Base-by-base conservation (phyloP, 2,797 vertebrate species). In the Florisuga fusca region DNA sequence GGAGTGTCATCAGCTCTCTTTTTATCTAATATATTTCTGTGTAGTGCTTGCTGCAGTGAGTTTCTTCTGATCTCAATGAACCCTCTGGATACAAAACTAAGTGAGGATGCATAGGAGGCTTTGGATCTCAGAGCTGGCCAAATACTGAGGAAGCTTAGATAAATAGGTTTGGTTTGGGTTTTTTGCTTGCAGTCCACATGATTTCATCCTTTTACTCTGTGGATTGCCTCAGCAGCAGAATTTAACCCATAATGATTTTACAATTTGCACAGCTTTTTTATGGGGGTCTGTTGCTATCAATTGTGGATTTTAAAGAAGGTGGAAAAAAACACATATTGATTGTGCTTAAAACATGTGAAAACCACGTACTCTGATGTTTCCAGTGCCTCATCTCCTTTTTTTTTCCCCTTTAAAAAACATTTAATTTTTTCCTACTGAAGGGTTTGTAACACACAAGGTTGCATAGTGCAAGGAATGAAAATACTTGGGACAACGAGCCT, bases 401-500 rank as follows among this genome's bases (percentile, higher is more conserved):
- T 34, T 27, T 6, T 5, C 15, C 22, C 7, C 21, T 21, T 48
- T 48, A 21, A 10, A 43, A 68, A 33, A 34, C 20, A 26, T 50
- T 14, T 50, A 25, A 26, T 31, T 26, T 8, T 8, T 21, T 23
- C 50, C 46, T 61, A 66, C 53, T 20, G 23, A 63, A 79, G 26
- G 34, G 93, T 97, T 97, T 96, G 87, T 95, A 93, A 68, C 38
- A 71, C 51, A 83, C 58, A 93, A 94, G 25, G 16, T 59, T 51
- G 6, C 18, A 3, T 33, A 82, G 71, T 50, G 62, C 83, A 95
- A 69, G 73, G 89, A 97, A 96, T 89, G 75, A 96, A 94, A 97
- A 86, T 84, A 84, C 78, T 91, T 75, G 33, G 71, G 93, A 97
- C 94, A 97, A 97, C 97, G 90, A 96, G 73, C 81, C 58, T 87